Evolutionary conservation across 2,113 vertebrate genomes (phyloP).

Genomic region (Neotoma lepida): DNA sequence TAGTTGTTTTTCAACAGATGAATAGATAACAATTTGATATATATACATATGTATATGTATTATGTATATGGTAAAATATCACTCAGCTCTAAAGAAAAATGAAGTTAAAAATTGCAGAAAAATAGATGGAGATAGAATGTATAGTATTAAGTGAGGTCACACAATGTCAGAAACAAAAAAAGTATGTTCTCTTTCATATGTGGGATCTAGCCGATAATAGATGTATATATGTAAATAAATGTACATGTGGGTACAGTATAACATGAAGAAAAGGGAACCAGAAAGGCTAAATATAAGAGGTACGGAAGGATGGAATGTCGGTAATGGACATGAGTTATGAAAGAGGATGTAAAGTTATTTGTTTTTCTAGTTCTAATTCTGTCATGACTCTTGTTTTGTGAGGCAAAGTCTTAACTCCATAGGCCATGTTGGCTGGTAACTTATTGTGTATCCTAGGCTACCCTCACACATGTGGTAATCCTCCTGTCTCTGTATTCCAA

Average conservation of each 20-base stretch:
- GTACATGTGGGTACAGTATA: neutral
- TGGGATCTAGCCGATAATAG: neutral
- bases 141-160: neutral
- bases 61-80: neutral
- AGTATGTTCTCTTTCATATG: neutral
- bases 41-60: too few species aligned
- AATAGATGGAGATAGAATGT: neutral
- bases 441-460: neutral
- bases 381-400: neutral
- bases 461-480: neutral
- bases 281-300: neutral
- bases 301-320: neutral
- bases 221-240: neutral
- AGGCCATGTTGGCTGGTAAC: neutral
- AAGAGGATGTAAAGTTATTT: neutral
- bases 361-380: neutral
- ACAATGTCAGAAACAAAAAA: neutral
- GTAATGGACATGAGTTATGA: neutral
- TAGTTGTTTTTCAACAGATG: neutral
- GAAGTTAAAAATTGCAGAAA: neutral
- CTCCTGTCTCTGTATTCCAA: neutral
- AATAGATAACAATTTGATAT: neutral
- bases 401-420: neutral
- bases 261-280: neutral
- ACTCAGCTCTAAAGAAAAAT: neutral